Conservation (phyloP, 2,888 invertebrate species). For the Synanthedon myopaeformis region DNA sequence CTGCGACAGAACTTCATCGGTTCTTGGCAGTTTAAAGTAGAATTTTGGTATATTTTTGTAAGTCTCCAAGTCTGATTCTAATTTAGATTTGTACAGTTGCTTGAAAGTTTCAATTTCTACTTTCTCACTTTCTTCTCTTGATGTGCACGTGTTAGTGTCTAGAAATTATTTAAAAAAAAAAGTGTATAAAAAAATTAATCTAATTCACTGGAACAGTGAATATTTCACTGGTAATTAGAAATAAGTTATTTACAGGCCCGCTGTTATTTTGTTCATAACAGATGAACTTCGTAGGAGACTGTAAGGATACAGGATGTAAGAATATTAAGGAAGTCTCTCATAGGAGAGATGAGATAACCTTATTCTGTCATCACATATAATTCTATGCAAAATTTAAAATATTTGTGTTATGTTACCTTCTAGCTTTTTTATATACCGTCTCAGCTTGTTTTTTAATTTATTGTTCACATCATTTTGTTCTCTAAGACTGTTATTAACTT, state of each 20-base stretch:
- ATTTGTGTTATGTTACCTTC: conserved; percentile 37
- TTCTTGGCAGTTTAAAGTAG: conserved; percentile 80
- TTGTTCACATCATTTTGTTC: conserved; percentile 36
- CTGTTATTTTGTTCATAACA: no score
- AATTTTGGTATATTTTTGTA: conserved; percentile 79
- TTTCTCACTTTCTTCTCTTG: conserved; percentile 55
- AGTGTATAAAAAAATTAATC: no score
- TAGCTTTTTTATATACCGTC: conserved; percentile 61
- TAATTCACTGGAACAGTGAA: no score
- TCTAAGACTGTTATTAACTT: conserved; percentile 21
- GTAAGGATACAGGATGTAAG: no score
- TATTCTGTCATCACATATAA: no score
- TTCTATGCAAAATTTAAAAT: no score
- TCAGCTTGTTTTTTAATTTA: conserved; percentile 57
- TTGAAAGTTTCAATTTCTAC: conserved; percentile 69
- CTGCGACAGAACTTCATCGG: conserved; percentile 81
- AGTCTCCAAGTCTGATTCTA: conserved; percentile 56
- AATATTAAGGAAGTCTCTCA: no score
- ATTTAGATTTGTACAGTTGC: conserved; percentile 63
- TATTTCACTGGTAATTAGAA: no score
- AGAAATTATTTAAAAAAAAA: conserved; percentile 5
- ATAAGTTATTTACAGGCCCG: no score
- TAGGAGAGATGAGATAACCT: no score
- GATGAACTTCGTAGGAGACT: no score
- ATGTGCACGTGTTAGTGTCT: conserved; percentile 48